Base-by-base conservation (phyloP, 2,888 invertebrate species). In the Crioceris asparagi region DNA sequence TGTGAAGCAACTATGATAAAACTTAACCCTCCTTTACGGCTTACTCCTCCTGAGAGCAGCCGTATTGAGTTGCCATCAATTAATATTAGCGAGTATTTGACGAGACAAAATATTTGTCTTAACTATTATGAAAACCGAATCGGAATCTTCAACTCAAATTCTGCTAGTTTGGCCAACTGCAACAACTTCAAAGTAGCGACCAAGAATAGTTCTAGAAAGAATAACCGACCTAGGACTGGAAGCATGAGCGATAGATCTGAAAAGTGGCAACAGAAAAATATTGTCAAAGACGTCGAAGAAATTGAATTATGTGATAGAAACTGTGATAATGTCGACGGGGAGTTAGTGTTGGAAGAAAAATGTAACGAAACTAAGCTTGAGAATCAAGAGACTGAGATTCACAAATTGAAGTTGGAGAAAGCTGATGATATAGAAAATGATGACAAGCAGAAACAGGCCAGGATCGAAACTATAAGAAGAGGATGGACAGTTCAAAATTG, bases 401-500 rank as follows among this genome's bases (percentile, higher is more conserved):
- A 39, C 5, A 30, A 30, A 26, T 14, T 40, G 15, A 41, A 43
- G 40, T 37, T 41, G 15, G 38, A 45, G 16, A 47, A 52, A 21
- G 54, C 21, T 8, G 23, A 33, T 12, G 8, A 14, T 14, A 19
- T 12, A 17, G 23, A 33, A 10, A 21, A 55, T 35, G 44, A 46
- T n/a, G 59, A 66, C 18, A 27, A 36, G 26, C 44, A 40, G 34
- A 36, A 17, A 19, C 40, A 44, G 29, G 29, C 32, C 10, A 37
- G 57, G 45, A 59, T 64, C 27, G 49, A 49, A 16, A 71, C 71
- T 56, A 68, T 78, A 11, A 61, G 67, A 42, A 65, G 67, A 40
- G 92, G 92, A 0, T 93, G 92, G 91, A 88, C 83, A 35, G 58
- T 73, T 6, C 66, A 73, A 11, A 82, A 81, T 55, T 78, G 82